phyloP scores from a whole-genome alignment of 2,113 vertebrate species.

The Percina caprodes region DNA sequence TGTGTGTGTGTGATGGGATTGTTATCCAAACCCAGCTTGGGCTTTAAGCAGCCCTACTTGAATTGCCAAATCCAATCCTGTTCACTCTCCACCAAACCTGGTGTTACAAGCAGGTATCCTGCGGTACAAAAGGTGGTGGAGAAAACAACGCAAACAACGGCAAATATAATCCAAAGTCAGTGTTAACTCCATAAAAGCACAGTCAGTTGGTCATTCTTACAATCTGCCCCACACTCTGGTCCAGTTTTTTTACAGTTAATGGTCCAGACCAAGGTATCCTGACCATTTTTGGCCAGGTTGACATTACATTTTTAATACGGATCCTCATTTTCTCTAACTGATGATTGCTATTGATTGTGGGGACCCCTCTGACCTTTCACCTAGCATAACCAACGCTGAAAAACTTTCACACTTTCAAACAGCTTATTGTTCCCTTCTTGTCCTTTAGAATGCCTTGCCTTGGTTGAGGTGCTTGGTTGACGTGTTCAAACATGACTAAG shows the following conservation, averaged over 20 bases:
- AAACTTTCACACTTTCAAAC: too few relatives aligned
- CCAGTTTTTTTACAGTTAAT: too few relatives aligned
- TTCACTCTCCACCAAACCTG: conserved; percentile 24
- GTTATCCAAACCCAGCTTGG: conserved; percentile 63
- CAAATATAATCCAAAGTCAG: neutral
- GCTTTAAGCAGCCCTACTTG: conserved; percentile 47
- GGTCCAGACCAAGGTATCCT: neutral
- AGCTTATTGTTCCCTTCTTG: too few relatives aligned
- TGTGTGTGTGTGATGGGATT: conserved; percentile 27
- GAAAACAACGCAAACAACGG: neutral
- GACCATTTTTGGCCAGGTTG: neutral
- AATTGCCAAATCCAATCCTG: conserved; percentile 47
- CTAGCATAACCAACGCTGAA: too few relatives aligned
- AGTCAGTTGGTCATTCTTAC: neutral
- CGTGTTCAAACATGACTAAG: too few relatives aligned
- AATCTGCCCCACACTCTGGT: neutral
- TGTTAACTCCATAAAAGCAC: neutral
- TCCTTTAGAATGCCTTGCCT: too few relatives aligned
- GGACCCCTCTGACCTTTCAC: too few relatives aligned
- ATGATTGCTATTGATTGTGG: too few relatives aligned
- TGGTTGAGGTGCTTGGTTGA: too few relatives aligned
- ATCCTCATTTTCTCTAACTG: neutral
- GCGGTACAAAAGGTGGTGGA: neutral
- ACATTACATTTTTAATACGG: neutral
- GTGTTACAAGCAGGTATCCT: conserved; percentile 10